A percentile compares a stretch with the other conserved stretches of the same genome.
These are phyloP conservation scores for Dasypus novemcinctus DNA, from an alignment of 2,113 vertebrate species.

Conservation along the genomic window DNA sequence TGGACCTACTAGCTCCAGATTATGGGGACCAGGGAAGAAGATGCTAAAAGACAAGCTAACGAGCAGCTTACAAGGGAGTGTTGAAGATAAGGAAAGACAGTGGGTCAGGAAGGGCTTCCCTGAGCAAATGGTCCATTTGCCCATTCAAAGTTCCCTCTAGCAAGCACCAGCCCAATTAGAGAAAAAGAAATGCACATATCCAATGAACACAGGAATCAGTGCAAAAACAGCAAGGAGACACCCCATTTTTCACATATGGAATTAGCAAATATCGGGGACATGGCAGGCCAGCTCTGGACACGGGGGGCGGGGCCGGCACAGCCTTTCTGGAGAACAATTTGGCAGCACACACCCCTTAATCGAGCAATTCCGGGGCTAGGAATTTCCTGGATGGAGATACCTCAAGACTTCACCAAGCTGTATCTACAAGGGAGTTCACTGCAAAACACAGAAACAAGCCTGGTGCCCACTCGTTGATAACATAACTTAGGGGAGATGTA, in stretches of 20 bases:
- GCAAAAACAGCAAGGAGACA: background rate
- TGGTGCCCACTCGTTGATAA: background rate
- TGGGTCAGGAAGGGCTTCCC: background rate
- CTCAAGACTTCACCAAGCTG: background rate
- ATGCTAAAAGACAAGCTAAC: background rate
- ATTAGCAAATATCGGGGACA: background rate
- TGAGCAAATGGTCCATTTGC: background rate
- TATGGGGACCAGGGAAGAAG: background rate
- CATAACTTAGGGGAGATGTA: background rate
- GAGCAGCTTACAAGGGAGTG: background rate
- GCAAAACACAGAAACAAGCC: background rate
- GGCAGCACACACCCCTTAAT: background rate
- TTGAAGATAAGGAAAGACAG: background rate
- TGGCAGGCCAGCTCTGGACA: background rate
- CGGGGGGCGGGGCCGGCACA: accelerated
- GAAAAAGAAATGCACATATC: background rate
- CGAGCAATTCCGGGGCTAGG: background rate
- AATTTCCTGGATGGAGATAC: background rate
- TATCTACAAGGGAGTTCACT: background rate
- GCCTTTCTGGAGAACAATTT: background rate
- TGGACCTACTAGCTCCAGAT: background rate
- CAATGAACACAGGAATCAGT: background rate
- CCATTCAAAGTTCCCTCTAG: background rate
- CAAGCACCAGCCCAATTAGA: background rate
- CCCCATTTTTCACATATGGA: background rate